Evolutionary conservation across 2,888 invertebrate species (phyloP).

Genomic region (Panorpa germanica): DNA sequence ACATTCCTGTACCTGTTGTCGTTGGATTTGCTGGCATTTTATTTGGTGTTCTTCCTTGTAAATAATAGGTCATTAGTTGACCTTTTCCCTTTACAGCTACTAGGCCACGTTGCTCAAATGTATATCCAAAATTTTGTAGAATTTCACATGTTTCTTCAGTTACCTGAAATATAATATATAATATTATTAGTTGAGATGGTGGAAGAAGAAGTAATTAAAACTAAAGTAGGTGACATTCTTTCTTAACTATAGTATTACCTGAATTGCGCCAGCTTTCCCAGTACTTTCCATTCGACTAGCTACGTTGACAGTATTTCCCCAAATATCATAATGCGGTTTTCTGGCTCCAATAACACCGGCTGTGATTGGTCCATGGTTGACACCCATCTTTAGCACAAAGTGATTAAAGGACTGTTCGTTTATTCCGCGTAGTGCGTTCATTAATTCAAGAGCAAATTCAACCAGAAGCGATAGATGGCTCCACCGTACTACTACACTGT

Average conservation of each 20-base stretch:
- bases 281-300: constrained; percentile 97
- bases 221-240: not conserved
- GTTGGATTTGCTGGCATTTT: no score
- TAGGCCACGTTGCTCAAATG: constrained; percentile 83
- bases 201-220: not conserved
- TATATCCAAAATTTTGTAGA: constrained; percentile 74
- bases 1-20: constrained; percentile 3
- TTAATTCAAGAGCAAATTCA: constrained; percentile 78
- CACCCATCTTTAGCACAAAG: constrained; percentile 82
- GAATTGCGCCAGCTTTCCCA: constrained; percentile 84
- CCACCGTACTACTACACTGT: constrained; percentile 59
- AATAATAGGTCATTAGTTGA: constrained; percentile 85
- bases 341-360: constrained; percentile 90
- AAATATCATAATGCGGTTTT: constrained; percentile 92
- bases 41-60: constrained; percentile 49
- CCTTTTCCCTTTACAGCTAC: constrained; percentile 97
- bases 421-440: constrained; percentile 75
- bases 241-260: constrained; percentile 35
- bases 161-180: constrained; percentile 37
- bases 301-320: constrained; percentile 95
- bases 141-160: constrained; percentile 89
- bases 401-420: constrained; percentile 93
- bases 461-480: constrained; percentile 67
- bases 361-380: constrained; percentile 89
- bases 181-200: not conserved